Percentiles rank a stretch among this genome's conserved stretches.
Conservation (phyloP, 2,113 vertebrate genomes). For the Cephalopterus ornatus region DNA sequence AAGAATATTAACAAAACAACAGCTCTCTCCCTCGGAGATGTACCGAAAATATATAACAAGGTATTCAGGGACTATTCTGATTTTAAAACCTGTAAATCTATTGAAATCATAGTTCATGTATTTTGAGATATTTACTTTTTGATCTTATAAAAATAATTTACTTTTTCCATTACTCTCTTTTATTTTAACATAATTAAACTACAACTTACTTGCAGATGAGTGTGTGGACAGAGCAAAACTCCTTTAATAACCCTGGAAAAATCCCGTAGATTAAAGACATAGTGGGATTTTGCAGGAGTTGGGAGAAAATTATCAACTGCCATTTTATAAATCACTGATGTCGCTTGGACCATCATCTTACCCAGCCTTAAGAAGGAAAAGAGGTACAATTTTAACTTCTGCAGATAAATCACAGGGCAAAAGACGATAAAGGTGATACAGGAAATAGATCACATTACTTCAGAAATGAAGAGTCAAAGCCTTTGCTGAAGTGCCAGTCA, state of each 20-base stretch:
- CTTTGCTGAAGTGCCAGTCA: constrained; percentile 90
- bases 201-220: constrained; percentile 84
- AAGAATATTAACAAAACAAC: neutral
- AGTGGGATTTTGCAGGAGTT: constrained; percentile 93
- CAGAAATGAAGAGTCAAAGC: constrained; percentile 82
- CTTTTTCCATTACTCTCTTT: neutral
- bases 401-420: neutral
- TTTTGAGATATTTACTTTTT: neutral
- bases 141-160: neutral
- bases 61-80: neutral
- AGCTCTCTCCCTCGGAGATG: neutral
- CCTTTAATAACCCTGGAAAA: constrained; percentile 89
- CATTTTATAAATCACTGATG: constrained; percentile 84
- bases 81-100: neutral
- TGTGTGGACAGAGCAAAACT: constrained; percentile 85
- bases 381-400: neutral
- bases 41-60: neutral
- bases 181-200: neutral
- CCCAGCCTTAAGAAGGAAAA: constrained; percentile 76
- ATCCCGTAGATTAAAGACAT: constrained; percentile 91
- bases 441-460: constrained; percentile 70
- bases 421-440: neutral
- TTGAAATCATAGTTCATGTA: neutral
- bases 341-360: constrained; percentile 87
- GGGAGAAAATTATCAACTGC: constrained; percentile 86